Percentiles rank a stretch among this genome's conserved stretches.
phyloP scores from a whole-genome alignment of 2,888 invertebrate genomes.

The Orchesella flavescens region DNA sequence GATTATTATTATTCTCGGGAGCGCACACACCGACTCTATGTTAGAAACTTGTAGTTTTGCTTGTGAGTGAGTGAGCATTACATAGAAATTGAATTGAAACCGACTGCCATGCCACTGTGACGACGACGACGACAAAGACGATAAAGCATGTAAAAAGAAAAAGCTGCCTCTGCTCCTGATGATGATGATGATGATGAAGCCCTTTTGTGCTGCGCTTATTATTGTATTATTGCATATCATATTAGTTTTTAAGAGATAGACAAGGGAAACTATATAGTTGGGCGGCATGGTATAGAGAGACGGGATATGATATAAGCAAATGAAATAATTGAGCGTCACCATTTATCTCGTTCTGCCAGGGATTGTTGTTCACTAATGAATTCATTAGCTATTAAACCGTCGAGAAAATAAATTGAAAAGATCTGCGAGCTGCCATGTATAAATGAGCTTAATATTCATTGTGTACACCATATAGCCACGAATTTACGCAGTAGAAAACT shows the following conservation, averaged over 20 bases:
- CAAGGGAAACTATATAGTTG: slow-evolving; percentile 3
- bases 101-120: slow-evolving; percentile 38
- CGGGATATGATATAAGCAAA: slow-evolving; percentile 47
- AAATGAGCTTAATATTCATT: slow-evolving; percentile 61
- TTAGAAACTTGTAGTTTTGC: slow-evolving; percentile 18
- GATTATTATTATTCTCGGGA: slow-evolving; percentile 61
- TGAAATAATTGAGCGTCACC: slow-evolving; percentile 66
- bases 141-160: slow-evolving; percentile 56
- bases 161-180: slow-evolving; percentile 20
- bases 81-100: slow-evolving; percentile 57
- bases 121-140: slow-evolving; percentile 49
- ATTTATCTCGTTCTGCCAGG: slow-evolving; percentile 66
- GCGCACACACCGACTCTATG: slow-evolving; percentile 26
- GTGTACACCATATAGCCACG: slow-evolving; percentile 15
- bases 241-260: neutral
- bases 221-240: neutral
- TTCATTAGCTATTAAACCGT: slow-evolving; percentile 65
- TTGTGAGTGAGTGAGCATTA: slow-evolving; percentile 31
- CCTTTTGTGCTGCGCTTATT: slow-evolving; percentile 26
- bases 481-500: neutral
- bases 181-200: slow-evolving; percentile 56
- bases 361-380: slow-evolving; percentile 66
- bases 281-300: slow-evolving; percentile 35
- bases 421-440: slow-evolving; percentile 62
- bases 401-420: slow-evolving; percentile 66